These are phyloP conservation scores for Cichlasoma orientale DNA, from an alignment of 2,797 vertebrate genomes.

Conservation along the genomic window DNA sequence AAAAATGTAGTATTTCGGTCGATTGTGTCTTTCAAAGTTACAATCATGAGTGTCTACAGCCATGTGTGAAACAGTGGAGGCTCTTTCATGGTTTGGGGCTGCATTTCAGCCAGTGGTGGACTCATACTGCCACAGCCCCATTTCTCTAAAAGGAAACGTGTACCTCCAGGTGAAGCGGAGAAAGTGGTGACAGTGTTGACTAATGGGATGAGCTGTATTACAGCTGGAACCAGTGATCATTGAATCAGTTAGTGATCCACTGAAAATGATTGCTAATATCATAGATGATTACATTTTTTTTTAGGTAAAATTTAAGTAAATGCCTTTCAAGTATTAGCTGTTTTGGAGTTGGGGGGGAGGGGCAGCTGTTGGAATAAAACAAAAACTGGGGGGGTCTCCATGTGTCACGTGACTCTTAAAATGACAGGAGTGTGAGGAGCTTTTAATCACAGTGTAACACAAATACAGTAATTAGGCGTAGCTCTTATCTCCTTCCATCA, in stretches of 20 bases:
- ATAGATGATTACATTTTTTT: too few relatives aligned
- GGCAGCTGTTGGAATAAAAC: not conserved
- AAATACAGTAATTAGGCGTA: not conserved
- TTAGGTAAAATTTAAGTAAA: not conserved
- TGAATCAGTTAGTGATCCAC: too few relatives aligned
- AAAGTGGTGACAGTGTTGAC: too few relatives aligned
- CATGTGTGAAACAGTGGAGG: not conserved
- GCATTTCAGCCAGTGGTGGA: too few relatives aligned
- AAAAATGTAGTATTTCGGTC: not conserved
- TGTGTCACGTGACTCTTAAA: not conserved
- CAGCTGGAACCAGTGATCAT: too few relatives aligned
- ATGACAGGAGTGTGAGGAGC: not conserved
- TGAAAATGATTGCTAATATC: too few relatives aligned
- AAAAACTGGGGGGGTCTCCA: not conserved
- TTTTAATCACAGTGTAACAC: not conserved
- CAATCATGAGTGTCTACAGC: too few relatives aligned
- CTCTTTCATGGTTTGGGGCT: accelerated
- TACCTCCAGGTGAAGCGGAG: too few relatives aligned
- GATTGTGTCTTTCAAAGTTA: not conserved
- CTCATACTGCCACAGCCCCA: too few relatives aligned
- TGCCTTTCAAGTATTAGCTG: not conserved
- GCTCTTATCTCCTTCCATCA: not conserved
- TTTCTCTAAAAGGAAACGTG: too few relatives aligned
- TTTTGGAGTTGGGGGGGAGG: not conserved
- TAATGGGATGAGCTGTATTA: too few relatives aligned